phyloP scores from a whole-genome alignment of 2,797 vertebrate species.

The Graptemys geographica region DNA sequence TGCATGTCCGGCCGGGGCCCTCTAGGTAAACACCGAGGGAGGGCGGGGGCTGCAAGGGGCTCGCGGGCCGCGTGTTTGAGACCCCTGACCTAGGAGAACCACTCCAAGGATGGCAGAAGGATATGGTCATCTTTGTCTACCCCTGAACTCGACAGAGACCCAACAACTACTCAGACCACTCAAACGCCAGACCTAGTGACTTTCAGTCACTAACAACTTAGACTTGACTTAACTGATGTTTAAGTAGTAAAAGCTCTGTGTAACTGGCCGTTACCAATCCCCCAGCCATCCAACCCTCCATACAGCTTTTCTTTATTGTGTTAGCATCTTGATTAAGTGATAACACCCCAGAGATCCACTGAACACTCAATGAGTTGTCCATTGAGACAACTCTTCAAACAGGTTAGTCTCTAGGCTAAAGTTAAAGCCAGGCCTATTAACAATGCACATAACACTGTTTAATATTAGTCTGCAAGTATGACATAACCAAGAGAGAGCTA shows the following conservation, averaged over 20 bases:
- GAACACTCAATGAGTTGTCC: background rate
- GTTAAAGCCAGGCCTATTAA: background rate
- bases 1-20: too few species aligned
- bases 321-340: background rate
- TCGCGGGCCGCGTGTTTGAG: too few species aligned
- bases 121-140: too few species aligned
- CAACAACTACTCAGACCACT: background rate
- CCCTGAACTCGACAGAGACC: background rate
- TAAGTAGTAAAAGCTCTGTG: background rate
- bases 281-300: too few species aligned
- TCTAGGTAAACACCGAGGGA: too few species aligned
- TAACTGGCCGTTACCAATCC: background rate
- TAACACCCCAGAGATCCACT: background rate
- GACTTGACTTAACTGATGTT: background rate
- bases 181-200: accelerated
- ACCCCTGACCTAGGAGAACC: too few species aligned
- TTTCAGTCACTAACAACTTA: background rate
- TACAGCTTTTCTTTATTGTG: background rate
- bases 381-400: background rate
- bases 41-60: too few species aligned
- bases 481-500: background rate
- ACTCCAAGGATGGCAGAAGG: background rate
- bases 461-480: accelerated
- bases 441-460: background rate
- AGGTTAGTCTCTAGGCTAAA: accelerated